Evolutionary conservation across 2,888 invertebrate genomes (phyloP), one percentile per base, ranked within the genome.

Genomic region (Resseliella maxima): DNA sequence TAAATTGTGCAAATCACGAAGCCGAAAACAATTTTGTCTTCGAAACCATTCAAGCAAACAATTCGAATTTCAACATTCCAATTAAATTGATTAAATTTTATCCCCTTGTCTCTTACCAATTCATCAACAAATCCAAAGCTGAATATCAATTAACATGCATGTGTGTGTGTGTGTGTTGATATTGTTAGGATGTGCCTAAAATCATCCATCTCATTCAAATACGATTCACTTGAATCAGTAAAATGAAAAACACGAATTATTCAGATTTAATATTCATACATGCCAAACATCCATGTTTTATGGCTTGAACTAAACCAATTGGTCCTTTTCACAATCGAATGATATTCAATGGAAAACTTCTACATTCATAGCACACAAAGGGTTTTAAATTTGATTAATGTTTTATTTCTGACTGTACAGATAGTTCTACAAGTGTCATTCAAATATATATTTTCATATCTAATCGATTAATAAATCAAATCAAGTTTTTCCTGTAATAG

Each of bases 31-130:
- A 38, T 38, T n/a, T 83, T 24, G 35, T 72, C 2, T 72, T 27
- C 15, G 31, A 83, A 83, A 12, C 38, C 36, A 38, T n/a, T 83
- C 36, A 83, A n/a, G 38, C 83, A 83, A 36, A 83, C 83, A 83
- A 83, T 38, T 38, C 83, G 38, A 83, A 83, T 83, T 38, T 38
- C 83, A 83, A 38, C 36, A 83, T 36, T 38, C 83, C 83, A 83
- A 83, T 38, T 38, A 83, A 83, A 83, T 83, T 83, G 83, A 83
- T 83, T 83, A 38, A 83, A 83, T 83, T 83, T 83, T n/a, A 83
- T 24, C n/a, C 83, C 38, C 50, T 59, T 12, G 41, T 41, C 41
- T 5, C 41, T 41, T 41, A 2, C 46, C 59, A 59, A 24, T 59
- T 50, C 41, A 8, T 12, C 5, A 59, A 50, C 8, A 15, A 50